A percentile compares a stretch with the other conserved stretches of the same genome.
Conservation (phyloP, 2,113 vertebrate genomes). For the Psilopsiagon aymara region DNA sequence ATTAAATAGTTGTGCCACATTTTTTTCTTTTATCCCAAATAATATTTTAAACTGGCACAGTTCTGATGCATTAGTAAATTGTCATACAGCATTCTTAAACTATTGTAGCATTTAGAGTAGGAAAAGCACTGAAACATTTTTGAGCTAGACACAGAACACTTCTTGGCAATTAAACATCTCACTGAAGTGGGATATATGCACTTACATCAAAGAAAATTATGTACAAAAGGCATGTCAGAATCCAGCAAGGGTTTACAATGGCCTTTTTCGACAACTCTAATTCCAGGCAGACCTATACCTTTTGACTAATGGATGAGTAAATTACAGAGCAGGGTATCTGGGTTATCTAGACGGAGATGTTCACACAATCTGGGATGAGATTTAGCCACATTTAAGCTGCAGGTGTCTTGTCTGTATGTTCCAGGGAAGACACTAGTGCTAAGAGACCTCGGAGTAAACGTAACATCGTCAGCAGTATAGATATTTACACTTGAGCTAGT, state of each 20-base stretch:
- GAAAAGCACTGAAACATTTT: background rate
- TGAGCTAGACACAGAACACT: background rate
- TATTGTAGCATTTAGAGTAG: background rate
- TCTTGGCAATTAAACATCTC: background rate
- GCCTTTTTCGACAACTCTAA: background rate
- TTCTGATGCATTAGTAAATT: background rate
- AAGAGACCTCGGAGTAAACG: background rate
- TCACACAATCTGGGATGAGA: background rate
- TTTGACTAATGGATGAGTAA: background rate
- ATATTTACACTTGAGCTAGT: background rate
- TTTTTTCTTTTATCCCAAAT: slow-evolving; percentile 20
- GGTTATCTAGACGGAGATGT: background rate
- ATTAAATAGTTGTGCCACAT: slow-evolving; percentile 28
- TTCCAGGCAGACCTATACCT: background rate
- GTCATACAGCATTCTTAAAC: background rate
- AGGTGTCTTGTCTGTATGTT: background rate
- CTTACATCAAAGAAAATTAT: background rate
- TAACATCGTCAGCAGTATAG: fast-evolving
- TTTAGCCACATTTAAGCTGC: background rate
- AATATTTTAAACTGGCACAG: background rate
- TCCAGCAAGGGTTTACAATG: background rate
- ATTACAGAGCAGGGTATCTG: background rate
- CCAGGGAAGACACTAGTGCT: background rate
- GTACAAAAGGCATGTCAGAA: background rate
- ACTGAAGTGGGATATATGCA: background rate